Evolutionary conservation across 2,113 vertebrate species (phyloP).

Genomic region (Oryzias celebensis): DNA sequence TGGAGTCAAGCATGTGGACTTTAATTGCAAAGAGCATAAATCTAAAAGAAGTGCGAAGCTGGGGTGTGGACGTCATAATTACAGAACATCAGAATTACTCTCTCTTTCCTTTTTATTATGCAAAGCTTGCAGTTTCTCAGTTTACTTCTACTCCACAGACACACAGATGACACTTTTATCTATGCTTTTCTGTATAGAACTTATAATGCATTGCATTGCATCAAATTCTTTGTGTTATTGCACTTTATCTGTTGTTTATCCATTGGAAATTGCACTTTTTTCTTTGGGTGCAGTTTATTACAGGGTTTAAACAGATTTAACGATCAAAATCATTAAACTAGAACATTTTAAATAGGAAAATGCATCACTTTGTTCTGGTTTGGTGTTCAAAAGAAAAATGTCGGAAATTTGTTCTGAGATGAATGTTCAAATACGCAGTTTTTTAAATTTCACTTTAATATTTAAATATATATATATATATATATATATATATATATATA

Average conservation of each 20-base stretch:
- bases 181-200: not conserved
- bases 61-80: conserved; percentile 68
- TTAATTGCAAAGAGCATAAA: conserved; percentile 63
- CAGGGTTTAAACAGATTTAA: too few relatives aligned
- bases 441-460: too few relatives aligned
- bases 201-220: conserved; percentile 1
- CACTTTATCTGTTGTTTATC: not conserved
- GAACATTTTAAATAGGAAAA: too few relatives aligned
- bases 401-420: too few relatives aligned
- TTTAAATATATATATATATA: too few relatives aligned
- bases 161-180: conserved; percentile 6
- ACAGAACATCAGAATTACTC: conserved; percentile 76
- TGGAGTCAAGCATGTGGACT: conserved; percentile 21
- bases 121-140: conserved; percentile 58
- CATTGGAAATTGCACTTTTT: not conserved
- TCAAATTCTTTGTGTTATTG: not conserved
- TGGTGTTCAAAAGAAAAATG: too few relatives aligned
- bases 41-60: conserved; percentile 52
- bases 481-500: too few relatives aligned
- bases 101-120: conserved; percentile 67
- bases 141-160: conserved; percentile 44
- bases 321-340: too few relatives aligned
- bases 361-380: too few relatives aligned
- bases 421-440: too few relatives aligned
- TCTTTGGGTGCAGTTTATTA: too few relatives aligned